Percentiles rank a stretch among this genome's conserved stretches.
Evolutionary conservation across 2,888 invertebrate species (phyloP).

Genomic region (Scrobipalpa costella): DNA sequence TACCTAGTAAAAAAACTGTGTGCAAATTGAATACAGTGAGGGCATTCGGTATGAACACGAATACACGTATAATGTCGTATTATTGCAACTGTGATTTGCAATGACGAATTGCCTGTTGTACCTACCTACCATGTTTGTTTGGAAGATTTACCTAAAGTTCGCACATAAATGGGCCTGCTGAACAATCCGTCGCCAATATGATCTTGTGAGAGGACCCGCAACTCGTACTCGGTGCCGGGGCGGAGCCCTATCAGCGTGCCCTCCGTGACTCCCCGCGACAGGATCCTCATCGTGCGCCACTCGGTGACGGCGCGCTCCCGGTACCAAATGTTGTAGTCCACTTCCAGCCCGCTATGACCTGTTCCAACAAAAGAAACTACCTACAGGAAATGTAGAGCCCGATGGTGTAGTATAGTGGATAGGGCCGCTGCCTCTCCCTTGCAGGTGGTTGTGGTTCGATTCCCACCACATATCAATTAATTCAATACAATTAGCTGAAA

Average conservation of each 20-base stretch:
- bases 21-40: no score
- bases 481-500: no score
- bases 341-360: conserved; percentile 88
- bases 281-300: conserved; percentile 91
- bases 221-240: conserved; percentile 91
- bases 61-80: no score
- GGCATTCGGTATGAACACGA: no score
- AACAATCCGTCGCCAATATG: conserved; percentile 93
- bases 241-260: conserved; percentile 89
- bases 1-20: no score
- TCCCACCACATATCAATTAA: no score
- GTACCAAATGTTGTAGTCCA: conserved; percentile 94
- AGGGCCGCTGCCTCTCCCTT: no score
- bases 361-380: conserved; percentile 18
- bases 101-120: no score
- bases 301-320: conserved; percentile 87
- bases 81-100: no score
- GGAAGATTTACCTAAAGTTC: conserved; percentile 79
- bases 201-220: conserved; percentile 94
- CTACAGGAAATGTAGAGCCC: no score
- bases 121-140: no score
- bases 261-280: conserved; percentile 86
- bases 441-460: no score
- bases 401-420: neutral
- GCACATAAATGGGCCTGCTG: conserved; percentile 89